Evolutionary conservation across 2,888 invertebrate species (phyloP).

Genomic region (Rhingia campestris): DNA sequence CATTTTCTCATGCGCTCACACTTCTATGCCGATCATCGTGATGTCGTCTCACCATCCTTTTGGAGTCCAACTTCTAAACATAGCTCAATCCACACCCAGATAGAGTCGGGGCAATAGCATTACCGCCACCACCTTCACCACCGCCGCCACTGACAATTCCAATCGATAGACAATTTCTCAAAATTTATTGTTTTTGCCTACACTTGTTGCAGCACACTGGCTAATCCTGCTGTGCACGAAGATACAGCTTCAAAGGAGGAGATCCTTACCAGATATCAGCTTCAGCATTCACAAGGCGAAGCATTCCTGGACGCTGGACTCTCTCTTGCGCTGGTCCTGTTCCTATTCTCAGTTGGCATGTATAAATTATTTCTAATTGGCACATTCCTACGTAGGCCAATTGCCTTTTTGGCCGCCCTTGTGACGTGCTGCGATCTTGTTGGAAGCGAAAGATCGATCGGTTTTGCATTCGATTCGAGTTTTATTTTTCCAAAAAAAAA

Average conservation of each 20-base stretch:
- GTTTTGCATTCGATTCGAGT: conserved; percentile 68
- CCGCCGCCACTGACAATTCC: conserved; percentile 16
- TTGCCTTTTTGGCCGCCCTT: conserved; percentile 73
- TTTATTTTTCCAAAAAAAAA: conserved; percentile 15
- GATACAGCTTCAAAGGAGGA: conserved; percentile 20
- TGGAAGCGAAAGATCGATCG: conserved; percentile 66
- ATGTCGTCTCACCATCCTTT: background rate
- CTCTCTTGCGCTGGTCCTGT: conserved; percentile 14
- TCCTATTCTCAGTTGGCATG: conserved; percentile 72
- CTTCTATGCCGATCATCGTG: background rate
- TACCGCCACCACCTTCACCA: background rate
- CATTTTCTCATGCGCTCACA: conserved; percentile 7
- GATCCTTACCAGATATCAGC: conserved; percentile 53
- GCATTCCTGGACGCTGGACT: conserved; percentile 12
- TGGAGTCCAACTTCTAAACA: background rate
- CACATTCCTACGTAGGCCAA: conserved; percentile 76
- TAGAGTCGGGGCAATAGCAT: background rate
- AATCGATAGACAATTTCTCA: conserved; percentile 70
- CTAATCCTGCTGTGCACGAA: conserved; percentile 53
- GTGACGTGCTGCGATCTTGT: conserved; percentile 60
- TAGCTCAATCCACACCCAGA: conserved; percentile 17
- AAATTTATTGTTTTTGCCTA: conserved; percentile 68
- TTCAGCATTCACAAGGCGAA: conserved; percentile 8
- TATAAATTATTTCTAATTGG: conserved; percentile 77
- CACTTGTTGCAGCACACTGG: conserved; percentile 29